These are phyloP conservation scores for Nylanderia fulva DNA, from an alignment of 1,140 invertebrate species.

Conservation along the genomic window DNA sequence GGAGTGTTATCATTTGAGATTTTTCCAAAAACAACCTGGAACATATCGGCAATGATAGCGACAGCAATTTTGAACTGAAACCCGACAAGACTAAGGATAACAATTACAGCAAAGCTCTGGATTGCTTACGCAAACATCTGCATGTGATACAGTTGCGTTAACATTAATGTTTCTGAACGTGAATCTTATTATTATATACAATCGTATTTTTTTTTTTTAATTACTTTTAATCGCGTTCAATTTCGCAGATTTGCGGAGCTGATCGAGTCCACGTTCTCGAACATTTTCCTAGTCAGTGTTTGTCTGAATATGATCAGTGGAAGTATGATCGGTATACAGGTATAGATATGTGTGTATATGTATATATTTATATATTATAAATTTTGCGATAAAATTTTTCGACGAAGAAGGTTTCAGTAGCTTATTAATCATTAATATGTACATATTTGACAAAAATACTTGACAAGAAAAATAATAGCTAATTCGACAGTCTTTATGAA, in stretches of 20 bases:
- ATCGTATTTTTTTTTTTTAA: too few relatives aligned
- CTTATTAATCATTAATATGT: background rate
- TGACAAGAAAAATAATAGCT: background rate
- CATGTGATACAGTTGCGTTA: constrained; percentile 38
- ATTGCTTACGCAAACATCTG: constrained; percentile 23
- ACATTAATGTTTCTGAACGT: too few relatives aligned
- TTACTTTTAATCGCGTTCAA: background rate
- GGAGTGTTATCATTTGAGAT: constrained; percentile 10
- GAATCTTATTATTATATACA: too few relatives aligned
- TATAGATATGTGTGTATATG: background rate
- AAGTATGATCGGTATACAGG: constrained; percentile 31
- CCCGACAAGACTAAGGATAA: background rate
- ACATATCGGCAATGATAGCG: constrained; percentile 23
- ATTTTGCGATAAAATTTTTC: background rate
- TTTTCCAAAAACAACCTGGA: constrained; percentile 25
- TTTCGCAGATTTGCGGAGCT: constrained; percentile 32
- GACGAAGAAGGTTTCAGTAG: background rate
- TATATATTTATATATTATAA: background rate
- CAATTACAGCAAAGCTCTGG: constrained; percentile 18
- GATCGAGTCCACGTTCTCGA: constrained; percentile 21
- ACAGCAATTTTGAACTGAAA: constrained; percentile 17
- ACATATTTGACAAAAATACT: background rate
- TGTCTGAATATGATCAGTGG: constrained; percentile 36
- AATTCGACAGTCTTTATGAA: background rate
- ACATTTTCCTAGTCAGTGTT: constrained; percentile 32